Conservation (phyloP, 2,888 invertebrate species). For the Parelbella ahira region DNA sequence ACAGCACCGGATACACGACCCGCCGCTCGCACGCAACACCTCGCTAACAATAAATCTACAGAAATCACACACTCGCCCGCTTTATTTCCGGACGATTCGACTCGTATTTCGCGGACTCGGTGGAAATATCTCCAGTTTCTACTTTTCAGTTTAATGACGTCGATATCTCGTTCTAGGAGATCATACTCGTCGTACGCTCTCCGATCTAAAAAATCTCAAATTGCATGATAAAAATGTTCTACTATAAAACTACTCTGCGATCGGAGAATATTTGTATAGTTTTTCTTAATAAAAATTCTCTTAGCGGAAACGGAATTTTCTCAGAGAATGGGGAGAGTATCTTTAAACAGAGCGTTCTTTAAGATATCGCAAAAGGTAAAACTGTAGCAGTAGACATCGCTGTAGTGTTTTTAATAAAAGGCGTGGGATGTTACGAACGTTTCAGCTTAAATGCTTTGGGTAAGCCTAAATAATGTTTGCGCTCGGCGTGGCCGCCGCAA, state of each 20-base stretch:
- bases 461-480: slow-evolving; percentile 23
- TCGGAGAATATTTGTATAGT: slow-evolving; percentile 16
- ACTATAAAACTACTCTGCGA: slow-evolving; percentile 3
- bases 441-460: slow-evolving; percentile 16
- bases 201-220: not conserved
- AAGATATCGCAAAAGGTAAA: slow-evolving; percentile 7
- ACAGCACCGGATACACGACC: slow-evolving; percentile 30
- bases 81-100: slow-evolving; percentile 14
- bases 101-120: slow-evolving; percentile 15
- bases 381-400: not conserved
- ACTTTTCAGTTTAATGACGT: slow-evolving; percentile 20
- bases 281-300: slow-evolving; percentile 15
- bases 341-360: not conserved
- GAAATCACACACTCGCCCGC: slow-evolving; percentile 30
- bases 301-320: slow-evolving; percentile 8
- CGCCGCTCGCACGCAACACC: slow-evolving; percentile 34
- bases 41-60: slow-evolving; percentile 43
- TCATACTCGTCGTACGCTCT: slow-evolving; percentile 8
- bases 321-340: slow-evolving; percentile 5
- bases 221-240: slow-evolving; percentile 8
- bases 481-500: slow-evolving; percentile 7
- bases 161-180: slow-evolving; percentile 12
- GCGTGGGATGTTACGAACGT: slow-evolving; percentile 11
- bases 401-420: slow-evolving; percentile 20
- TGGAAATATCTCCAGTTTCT: slow-evolving; percentile 11